Percentiles rank a stretch among this genome's conserved stretches.
These are phyloP conservation scores for Thalassarche chlororhynchos DNA, from an alignment of 2,113 vertebrate genomes.

Conservation along the genomic window DNA sequence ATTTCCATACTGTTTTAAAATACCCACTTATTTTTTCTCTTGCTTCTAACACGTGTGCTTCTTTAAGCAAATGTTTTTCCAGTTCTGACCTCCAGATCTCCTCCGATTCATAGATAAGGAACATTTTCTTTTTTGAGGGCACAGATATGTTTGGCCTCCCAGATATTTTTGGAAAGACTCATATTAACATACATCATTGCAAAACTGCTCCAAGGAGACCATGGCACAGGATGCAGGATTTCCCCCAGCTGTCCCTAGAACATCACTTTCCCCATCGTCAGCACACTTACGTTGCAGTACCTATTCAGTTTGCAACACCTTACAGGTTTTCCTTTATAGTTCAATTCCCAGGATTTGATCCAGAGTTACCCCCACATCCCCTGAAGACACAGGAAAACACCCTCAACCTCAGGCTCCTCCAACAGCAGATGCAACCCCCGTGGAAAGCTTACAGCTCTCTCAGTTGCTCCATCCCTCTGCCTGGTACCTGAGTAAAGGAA, in stretches of 20 bases:
- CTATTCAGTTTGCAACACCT: not conserved
- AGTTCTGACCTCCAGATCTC: not conserved
- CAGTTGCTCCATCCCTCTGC: not conserved
- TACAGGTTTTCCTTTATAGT: not conserved
- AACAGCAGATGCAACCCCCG: not conserved
- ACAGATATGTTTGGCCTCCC: not conserved
- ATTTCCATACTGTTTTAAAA: not conserved
- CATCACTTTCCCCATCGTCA: not conserved
- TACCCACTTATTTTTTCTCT: not conserved
- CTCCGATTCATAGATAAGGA: not conserved
- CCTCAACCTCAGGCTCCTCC: not conserved
- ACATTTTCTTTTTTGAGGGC: not conserved
- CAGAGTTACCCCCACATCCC: not conserved
- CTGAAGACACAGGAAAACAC: not conserved
- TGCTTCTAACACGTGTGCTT: not conserved
- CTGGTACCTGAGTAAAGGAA: not conserved
- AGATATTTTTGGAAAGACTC: not conserved
- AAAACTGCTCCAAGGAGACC: not conserved
- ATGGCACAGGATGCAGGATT: not conserved
- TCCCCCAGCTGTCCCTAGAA: not conserved
- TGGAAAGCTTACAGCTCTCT: not conserved
- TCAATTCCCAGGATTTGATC: not conserved
- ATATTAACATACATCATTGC: not conserved
- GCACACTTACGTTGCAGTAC: not conserved
- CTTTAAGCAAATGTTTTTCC: not conserved